Base-by-base conservation (phyloP, 2,888 invertebrate genomes). In the Stenchaetothrips biformis region DNA sequence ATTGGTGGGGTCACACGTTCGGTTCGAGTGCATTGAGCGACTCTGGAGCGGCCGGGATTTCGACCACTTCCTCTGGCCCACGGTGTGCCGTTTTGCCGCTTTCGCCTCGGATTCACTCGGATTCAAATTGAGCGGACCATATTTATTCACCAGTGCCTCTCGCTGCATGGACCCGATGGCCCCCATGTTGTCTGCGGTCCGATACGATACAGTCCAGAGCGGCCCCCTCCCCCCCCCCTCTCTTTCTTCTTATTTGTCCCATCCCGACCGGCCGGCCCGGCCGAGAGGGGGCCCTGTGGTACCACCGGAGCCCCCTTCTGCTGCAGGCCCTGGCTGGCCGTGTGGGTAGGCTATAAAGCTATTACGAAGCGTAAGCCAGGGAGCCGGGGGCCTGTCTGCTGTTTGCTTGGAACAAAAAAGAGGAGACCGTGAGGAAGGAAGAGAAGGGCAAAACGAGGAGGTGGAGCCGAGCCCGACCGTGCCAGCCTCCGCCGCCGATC, bases 381-480 rank as follows among this genome's bases (percentile, higher is more conserved):
- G 67, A 74, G 67, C 67, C 67, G 67, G 25, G 37, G 67, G 67
- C 67, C 67, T 74, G 67, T 74, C 67, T 74, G 67, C 67, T 74
- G 67, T 74, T 74, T 74, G 67, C 67, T 74, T 74, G 67, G 67
- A 74, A 74, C 67, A 74, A 74, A 74, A 74, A 74, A 25, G 67
- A 74, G 7, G 67, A 25, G 67, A n/a, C n/a, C n/a, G n/a, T n/a
- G n/a, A 25, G 25, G 67, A 59, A 59, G 21, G 25, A 74, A 25
- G 67, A 21, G 67, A 21, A 25, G 67, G n/a, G n/a, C n/a, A 37
- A 4, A 37, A 4, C 37, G 37, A 37, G 2, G 37, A 37, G 37
- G 37, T 37, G 37, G 37, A 37, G 37, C n/a, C n/a, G n/a, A n/a
- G n/a, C n/a, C n/a, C n/a, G n/a, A n/a, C n/a, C n/a, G 21, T 67